Evolutionary conservation across 2,113 vertebrate genomes (phyloP).

Genomic region (Harpagus bidentatus): DNA sequence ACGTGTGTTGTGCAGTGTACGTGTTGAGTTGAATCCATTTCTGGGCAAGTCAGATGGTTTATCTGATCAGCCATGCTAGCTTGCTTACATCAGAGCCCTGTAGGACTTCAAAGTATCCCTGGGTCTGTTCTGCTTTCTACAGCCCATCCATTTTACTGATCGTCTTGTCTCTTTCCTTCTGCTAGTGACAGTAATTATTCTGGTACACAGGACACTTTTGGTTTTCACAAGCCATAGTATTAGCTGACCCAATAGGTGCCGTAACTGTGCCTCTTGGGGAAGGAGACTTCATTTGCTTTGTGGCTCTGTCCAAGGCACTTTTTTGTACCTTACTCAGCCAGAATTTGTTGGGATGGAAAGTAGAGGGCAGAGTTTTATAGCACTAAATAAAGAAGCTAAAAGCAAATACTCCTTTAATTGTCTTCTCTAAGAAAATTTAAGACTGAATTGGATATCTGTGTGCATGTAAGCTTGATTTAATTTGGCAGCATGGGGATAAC

Average conservation of each 20-base stretch:
- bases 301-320: background rate
- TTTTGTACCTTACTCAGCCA: background rate
- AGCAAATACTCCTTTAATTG: background rate
- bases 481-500: background rate
- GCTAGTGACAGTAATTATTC: background rate
- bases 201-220: background rate
- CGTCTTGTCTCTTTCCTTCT: background rate
- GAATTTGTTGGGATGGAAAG: background rate
- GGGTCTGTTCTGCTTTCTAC: background rate
- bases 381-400: background rate
- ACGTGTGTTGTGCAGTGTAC: background rate
- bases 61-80: background rate
- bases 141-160: rapidly evolving
- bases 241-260: background rate
- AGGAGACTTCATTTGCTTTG: background rate
- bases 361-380: background rate
- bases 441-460: background rate
- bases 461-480: background rate
- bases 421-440: background rate
- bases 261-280: background rate
- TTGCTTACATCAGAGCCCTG: background rate
- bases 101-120: background rate
- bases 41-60: too few relatives aligned
- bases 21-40: background rate
- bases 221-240: background rate